A percentile compares a stretch with the other conserved stretches of the same genome.
Evolutionary conservation across 2,113 vertebrate species (phyloP).

Genomic region (Ariopsis seemanni): DNA sequence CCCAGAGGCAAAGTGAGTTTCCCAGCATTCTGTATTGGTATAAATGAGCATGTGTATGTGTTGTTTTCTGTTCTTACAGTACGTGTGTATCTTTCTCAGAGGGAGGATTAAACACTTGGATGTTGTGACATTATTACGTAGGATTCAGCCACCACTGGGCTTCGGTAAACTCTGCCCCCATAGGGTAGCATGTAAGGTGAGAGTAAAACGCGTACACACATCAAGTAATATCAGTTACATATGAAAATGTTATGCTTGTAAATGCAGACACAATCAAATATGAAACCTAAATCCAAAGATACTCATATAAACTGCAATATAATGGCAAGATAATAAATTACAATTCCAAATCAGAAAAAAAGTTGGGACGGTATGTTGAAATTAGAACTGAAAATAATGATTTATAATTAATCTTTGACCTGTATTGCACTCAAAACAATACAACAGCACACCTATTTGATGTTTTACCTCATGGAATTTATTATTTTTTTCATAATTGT

Average conservation of each 20-base stretch:
- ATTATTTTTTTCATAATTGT: too few species aligned
- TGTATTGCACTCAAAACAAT: too few species aligned
- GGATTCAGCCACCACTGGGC: conserved; percentile 95
- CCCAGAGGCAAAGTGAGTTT: conserved; percentile 92
- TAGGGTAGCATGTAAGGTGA: conserved; percentile 96
- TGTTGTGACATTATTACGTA: conserved; percentile 93
- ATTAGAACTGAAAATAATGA: too few species aligned
- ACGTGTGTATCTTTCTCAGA: conserved; percentile 67
- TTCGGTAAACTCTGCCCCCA: conserved; percentile 97
- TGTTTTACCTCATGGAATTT: too few species aligned
- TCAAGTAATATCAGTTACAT: neutral
- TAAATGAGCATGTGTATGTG: neutral
- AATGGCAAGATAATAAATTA: neutral
- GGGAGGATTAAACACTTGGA: conserved; percentile 97
- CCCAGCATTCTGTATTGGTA: neutral
- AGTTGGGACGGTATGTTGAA: too few species aligned
- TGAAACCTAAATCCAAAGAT: neutral
- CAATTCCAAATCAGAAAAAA: too few species aligned
- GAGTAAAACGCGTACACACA: conserved; percentile 19
- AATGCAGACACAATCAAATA: neutral
- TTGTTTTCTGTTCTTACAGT: conserved; percentile 29
- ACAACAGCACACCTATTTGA: too few species aligned
- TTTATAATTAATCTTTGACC: too few species aligned
- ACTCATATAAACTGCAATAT: neutral
- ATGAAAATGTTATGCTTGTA: neutral